Conservation (phyloP, 64 coral and sea anemone species). For the Pachyseris speciosa region DNA sequence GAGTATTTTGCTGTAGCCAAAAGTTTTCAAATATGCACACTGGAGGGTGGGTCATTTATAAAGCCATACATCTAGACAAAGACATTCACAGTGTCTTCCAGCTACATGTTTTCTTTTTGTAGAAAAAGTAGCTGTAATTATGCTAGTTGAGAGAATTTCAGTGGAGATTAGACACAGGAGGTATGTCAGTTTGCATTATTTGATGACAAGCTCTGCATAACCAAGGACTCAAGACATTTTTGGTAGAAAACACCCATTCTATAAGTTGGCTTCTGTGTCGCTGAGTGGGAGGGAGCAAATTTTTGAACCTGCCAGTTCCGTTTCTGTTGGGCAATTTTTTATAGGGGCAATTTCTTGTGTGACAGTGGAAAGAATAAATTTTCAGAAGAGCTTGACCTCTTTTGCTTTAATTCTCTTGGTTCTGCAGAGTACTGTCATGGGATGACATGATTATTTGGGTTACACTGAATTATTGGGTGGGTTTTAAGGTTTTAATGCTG, state of each 20-base stretch:
- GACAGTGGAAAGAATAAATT: neutral
- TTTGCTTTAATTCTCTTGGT: neutral
- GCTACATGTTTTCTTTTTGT: neutral
- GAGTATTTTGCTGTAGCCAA: neutral
- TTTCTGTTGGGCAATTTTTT: neutral
- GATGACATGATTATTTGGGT: slow-evolving; percentile 1
- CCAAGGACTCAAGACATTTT: neutral
- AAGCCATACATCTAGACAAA: neutral
- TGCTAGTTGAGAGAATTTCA: neutral
- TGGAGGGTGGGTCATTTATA: neutral
- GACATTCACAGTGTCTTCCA: slow-evolving; percentile 11
- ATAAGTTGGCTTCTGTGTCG: neutral
- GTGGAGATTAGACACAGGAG: neutral
- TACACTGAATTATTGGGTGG: slow-evolving; percentile 47
- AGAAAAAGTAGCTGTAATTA: slow-evolving; percentile 5
- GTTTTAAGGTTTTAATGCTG: slow-evolving; percentile 94
- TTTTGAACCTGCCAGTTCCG: neutral
- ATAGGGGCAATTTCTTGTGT: neutral
- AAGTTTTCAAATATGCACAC: neutral
- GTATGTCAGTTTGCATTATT: slow-evolving; percentile 26
- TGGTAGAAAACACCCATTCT: neutral
- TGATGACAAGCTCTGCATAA: neutral
- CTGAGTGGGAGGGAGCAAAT: neutral
- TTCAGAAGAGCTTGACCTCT: neutral
- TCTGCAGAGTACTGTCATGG: slow-evolving; percentile 26